Base-by-base conservation (phyloP, 2,797 vertebrate genomes). In the Meriones psammophilus region DNA sequence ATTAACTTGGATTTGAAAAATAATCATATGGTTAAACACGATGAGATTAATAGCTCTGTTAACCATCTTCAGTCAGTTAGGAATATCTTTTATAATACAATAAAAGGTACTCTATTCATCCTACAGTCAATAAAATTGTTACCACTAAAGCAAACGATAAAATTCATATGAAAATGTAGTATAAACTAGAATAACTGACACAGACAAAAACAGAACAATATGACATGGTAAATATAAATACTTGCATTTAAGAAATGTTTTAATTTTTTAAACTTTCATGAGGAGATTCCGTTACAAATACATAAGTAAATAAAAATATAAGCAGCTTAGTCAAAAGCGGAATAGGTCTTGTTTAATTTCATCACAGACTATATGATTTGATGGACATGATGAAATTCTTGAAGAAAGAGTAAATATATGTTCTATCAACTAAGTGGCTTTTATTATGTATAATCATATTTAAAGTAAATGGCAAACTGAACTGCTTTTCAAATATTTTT, bases 101-200 rank as follows among this genome's bases (percentile, higher is more conserved):
- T 26, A 71, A 15, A n/a, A 42, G 18, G 2, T 83, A 68, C 79
- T 58, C 0, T 69, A 68, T 28, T 50, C 33, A 87, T 20, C 68
- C 13, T 60, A 42, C 39, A 26, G 2, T 83, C 60, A 71, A 77
- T 46, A 46, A 89, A 95, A 90, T 77, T 30, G n/a, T 58, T 54
- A 13, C 28, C 33, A 73, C 89, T 33, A 73, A 36, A 64, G 58
- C 18, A 83, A 18, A 66, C 15, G 7, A 9, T 39, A 62, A 58
- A 94, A 92, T 73, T 78, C 28, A 79, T 36, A 54, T 86, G 87
- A 94, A 96, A 95, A 30, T 66, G 58, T 69, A 80, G 12, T 88
- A 26, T 60, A 68, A 94, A 68, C 10, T n/a, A 68, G 24, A 89
- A 85, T 46, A 89, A 92, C 9, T 58, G 2, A 74, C 3, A 90